Evolutionary conservation across 2,888 invertebrate genomes (phyloP).

Genomic region (Apamea anceps): DNA sequence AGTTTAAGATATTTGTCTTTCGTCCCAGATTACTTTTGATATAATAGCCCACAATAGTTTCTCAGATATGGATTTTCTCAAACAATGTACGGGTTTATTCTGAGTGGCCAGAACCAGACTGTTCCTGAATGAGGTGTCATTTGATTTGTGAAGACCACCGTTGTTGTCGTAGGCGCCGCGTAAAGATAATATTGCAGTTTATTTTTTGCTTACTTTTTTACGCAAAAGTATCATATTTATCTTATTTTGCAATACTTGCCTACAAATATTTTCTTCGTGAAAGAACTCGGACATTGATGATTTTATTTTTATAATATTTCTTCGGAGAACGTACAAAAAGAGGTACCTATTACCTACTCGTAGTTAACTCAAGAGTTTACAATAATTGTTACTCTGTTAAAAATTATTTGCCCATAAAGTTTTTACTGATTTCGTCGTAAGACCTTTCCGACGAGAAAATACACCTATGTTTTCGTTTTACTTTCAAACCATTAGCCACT

Average conservation of each 20-base stretch:
- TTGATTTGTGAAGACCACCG: slow-evolving; percentile 21
- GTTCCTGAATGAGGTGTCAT: slow-evolving; percentile 19
- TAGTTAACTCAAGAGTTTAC: background rate
- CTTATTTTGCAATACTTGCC: background rate
- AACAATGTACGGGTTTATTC: slow-evolving; percentile 11
- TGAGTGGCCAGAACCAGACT: background rate
- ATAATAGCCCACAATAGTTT: too few relatives aligned
- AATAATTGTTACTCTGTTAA: background rate
- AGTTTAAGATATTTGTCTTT: slow-evolving; percentile 2
- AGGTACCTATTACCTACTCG: too few relatives aligned
- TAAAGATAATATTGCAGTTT: background rate
- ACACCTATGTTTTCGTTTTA: background rate
- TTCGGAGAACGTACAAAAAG: background rate
- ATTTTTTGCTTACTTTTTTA: background rate
- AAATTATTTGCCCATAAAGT: background rate
- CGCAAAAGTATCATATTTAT: background rate
- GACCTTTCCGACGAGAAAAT: background rate
- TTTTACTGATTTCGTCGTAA: background rate
- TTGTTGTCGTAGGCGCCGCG: background rate
- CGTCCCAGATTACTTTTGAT: too few relatives aligned
- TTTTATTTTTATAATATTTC: background rate
- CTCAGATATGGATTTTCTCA: slow-evolving; percentile 26
- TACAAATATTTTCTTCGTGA: background rate
- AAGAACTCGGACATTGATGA: too few relatives aligned
- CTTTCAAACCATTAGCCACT: slow-evolving; percentile 10